Evolutionary conservation across 1,140 invertebrate genomes (phyloP), one percentile per base, ranked within the genome.

Genomic region (Drosophila pseudoobscura): DNA sequence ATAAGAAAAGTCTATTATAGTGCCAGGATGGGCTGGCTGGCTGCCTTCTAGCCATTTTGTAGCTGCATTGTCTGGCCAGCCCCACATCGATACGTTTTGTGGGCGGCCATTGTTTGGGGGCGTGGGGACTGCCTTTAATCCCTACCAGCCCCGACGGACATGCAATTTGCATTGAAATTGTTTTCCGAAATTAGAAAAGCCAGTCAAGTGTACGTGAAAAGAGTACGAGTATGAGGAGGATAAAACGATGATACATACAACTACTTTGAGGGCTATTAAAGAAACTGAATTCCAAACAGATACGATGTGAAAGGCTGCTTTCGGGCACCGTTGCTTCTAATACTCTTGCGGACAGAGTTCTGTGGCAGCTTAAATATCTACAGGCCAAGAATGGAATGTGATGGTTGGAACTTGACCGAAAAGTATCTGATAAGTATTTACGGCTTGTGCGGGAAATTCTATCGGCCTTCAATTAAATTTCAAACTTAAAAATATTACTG

Each of bases 1-100:
- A 87, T 87, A 88, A 88, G 82, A 87, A 82, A 87, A 87, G 82
- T 87, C 83, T 88, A 87, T 87, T 87, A 87, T 87, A 88, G 82
- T 85, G 46, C 2, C 57, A 55, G 71, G 71, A 73, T 74, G 52
- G 77, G 68, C 43, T 39, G 35, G 9, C 31, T 39, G 8, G 8
- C 8, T 84, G 80, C 80, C 82, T 87, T 78, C 64, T 69, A 87
- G 82, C 82, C 66, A 82, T 85, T 80, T 75, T 74, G 61, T 31
- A 41, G 54, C 26, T 70, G 82, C 82, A 87, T 87, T 87, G 82
- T 87, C 83, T 87, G 82, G 54, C 73, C 63, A 75, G 62, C 69
- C 76, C 46, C 49, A 52, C 57, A 77, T 73, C 63, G 66, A 65
- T 29, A 43, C 49, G 61, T 65, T 66, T 63, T 70, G 75, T 75